phyloP scores from a whole-genome alignment of 2,113 vertebrate genomes.

The Tringa solitaria region DNA sequence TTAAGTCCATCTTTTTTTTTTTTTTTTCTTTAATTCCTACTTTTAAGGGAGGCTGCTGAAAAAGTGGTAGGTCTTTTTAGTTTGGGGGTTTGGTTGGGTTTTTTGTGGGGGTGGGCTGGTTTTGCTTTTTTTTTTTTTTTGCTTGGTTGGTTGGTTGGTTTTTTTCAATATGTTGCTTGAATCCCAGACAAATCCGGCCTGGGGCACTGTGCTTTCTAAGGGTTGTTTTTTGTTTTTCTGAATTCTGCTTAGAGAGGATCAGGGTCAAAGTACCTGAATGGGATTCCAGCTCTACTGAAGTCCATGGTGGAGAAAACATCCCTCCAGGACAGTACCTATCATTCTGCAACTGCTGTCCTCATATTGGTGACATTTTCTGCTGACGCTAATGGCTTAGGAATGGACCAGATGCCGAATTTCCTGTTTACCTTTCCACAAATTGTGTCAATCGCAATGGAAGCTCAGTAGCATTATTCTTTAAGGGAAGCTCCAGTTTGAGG shows the following conservation, averaged over 20 bases:
- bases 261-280: not conserved
- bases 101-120: not conserved
- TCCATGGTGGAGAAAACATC: not conserved
- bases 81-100: not conserved
- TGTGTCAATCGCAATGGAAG: not conserved
- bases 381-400: not conserved
- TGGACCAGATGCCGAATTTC: not conserved
- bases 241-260: not conserved
- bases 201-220: not conserved
- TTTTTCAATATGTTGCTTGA: not conserved
- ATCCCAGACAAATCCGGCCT: not conserved
- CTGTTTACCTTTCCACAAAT: not conserved
- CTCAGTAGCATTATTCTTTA: not conserved
- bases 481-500: not conserved
- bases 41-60: not conserved
- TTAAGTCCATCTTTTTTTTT: not conserved
- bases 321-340: not conserved
- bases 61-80: not conserved
- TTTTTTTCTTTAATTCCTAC: not conserved
- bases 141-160: not conserved
- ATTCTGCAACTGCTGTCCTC: not conserved
- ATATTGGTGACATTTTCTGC: not conserved
- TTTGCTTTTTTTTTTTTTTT: not conserved
- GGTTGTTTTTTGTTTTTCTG: not conserved
- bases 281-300: not conserved